Conservation (phyloP, 2,113 vertebrate genomes). For the Gnathonemus longibarbis region DNA sequence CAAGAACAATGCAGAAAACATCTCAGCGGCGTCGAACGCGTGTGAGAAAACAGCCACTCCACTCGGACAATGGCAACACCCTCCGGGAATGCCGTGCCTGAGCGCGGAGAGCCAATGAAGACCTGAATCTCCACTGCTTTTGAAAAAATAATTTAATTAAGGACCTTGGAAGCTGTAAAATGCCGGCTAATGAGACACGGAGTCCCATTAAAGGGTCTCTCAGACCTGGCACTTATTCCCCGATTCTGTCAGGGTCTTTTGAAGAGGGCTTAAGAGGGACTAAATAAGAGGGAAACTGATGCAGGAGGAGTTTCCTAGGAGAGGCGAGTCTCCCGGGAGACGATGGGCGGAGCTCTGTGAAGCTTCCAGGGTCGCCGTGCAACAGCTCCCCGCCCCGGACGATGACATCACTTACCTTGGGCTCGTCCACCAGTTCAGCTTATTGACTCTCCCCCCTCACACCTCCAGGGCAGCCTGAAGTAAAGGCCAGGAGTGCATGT, state of each 20-base stretch:
- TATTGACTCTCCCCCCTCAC: not conserved
- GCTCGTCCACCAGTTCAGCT: not conserved
- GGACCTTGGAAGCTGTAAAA: conserved; percentile 26
- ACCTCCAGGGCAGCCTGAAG: not conserved
- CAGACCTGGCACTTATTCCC: conserved; percentile 19
- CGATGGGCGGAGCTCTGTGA: not conserved
- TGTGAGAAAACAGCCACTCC: conserved; percentile 12
- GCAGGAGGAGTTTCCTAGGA: conserved; percentile 19
- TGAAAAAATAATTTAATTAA: conserved; percentile 40
- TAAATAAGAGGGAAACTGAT: conserved; percentile 7
- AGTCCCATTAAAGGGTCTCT: conserved; percentile 33
- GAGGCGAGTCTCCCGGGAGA: not conserved
- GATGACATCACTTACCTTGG: not conserved
- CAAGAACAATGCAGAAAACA: conserved; percentile 26
- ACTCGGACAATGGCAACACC: conserved; percentile 20
- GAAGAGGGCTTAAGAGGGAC: conserved; percentile 25
- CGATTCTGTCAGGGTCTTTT: conserved; percentile 22
- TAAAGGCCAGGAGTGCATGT: not conserved
- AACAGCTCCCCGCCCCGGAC: not conserved
- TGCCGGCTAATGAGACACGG: conserved; percentile 30
- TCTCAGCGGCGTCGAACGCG: conserved; percentile 20
- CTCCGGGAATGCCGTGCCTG: conserved; percentile 18
- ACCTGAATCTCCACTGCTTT: conserved; percentile 23
- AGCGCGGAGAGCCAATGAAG: conserved; percentile 16
- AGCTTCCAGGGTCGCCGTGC: not conserved